These are phyloP conservation scores for Bathynomus jamesi DNA, from an alignment of 1,140 invertebrate genomes.

Conservation along the genomic window DNA sequence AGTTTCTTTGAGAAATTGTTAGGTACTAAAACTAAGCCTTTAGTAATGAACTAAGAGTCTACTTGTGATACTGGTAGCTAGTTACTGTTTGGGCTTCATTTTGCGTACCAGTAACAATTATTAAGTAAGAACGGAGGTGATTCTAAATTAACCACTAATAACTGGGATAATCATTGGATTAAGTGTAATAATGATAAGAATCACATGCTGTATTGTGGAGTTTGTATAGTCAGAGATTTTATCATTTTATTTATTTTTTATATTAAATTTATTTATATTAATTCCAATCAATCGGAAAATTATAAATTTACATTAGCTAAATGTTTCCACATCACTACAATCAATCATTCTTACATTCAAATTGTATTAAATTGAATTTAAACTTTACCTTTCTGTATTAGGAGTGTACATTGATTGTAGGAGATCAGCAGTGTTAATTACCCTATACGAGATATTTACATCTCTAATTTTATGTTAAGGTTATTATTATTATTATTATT, in stretches of 20 bases:
- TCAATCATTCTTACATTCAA: too few relatives aligned
- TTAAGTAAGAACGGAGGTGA: slow-evolving; percentile 22
- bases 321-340: too few relatives aligned
- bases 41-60: slow-evolving; percentile 22
- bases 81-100: slow-evolving; percentile 27
- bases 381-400: not conserved
- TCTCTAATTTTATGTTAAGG: too few relatives aligned
- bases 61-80: slow-evolving; percentile 36
- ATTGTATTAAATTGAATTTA: too few relatives aligned
- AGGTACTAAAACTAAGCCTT: slow-evolving; percentile 22
- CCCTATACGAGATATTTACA: too few relatives aligned
- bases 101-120: slow-evolving; percentile 18
- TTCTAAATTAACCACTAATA: too few relatives aligned
- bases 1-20: slow-evolving; percentile 32
- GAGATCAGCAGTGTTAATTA: not conserved
- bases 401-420: not conserved
- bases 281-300: not conserved
- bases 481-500: slow-evolving; percentile 3
- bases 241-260: not conserved
- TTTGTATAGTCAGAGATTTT: not conserved
- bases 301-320: too few relatives aligned
- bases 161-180: too few relatives aligned
- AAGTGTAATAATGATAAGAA: slow-evolving; percentile 28
- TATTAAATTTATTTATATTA: not conserved
- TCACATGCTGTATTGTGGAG: slow-evolving; percentile 36